phyloP scores from a whole-genome alignment of 2,113 vertebrate species.

The Phyllostomus hastatus region DNA sequence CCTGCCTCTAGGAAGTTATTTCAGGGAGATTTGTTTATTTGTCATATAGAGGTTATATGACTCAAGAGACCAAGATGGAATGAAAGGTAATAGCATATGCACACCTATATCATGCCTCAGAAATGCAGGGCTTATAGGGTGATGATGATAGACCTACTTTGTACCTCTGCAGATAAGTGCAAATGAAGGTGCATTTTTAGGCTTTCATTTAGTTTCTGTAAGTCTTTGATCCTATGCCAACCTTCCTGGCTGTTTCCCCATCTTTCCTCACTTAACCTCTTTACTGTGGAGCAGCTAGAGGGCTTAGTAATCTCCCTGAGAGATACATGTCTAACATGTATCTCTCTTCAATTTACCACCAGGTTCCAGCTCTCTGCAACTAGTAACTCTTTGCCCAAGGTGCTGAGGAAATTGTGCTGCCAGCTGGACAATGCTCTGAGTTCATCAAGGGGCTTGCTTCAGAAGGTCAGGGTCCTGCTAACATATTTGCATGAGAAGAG shows the following conservation, averaged over 20 bases:
- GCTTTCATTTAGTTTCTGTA: background rate
- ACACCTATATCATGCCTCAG: background rate
- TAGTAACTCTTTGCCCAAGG: background rate
- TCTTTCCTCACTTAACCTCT: background rate
- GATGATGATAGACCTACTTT: background rate
- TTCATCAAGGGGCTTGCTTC: background rate
- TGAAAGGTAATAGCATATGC: background rate
- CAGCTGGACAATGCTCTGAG: background rate
- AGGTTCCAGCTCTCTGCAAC: background rate
- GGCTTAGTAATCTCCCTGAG: background rate
- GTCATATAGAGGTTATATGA: background rate
- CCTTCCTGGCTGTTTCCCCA: background rate
- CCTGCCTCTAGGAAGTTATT: background rate
- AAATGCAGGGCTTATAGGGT: background rate
- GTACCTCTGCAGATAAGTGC: background rate
- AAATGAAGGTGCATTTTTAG: background rate
- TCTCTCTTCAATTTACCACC: conserved; percentile 20
- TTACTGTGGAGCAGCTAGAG: background rate
- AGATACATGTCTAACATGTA: background rate
- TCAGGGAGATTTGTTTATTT: background rate
- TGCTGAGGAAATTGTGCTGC: background rate
- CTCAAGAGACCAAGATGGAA: background rate
- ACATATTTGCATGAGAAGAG: background rate
- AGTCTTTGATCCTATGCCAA: background rate
- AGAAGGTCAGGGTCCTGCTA: background rate